Evolutionary conservation across 2,797 vertebrate genomes (phyloP), one percentile per base, ranked within the genome.

Genomic region (Gymnoscopelus braueri): DNA sequence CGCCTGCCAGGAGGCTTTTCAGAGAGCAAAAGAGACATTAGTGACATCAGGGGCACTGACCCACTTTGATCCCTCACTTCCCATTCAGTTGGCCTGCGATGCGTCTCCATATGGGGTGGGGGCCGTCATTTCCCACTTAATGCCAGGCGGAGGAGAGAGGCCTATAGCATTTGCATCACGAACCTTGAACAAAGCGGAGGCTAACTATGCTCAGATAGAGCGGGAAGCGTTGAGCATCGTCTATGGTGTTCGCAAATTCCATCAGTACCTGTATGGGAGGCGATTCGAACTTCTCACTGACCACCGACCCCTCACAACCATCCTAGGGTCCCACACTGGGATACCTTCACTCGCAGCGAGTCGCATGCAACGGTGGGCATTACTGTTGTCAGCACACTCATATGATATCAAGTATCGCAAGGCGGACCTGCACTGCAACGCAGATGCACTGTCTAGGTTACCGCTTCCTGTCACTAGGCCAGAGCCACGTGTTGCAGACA

Each of bases 321-420:
- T 73, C 23, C 48, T 74, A 0, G 51, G 72, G 1, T 60, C 53
- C 0, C 8, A 67, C 12, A 59, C 48, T 0, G 70, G 35, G 0
- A 69, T 73, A 12, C 58, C 58, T 13, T 66, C 53, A 2, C 14
- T 74, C 0, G 63, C 72, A 7, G 64, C 51, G 0, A 15, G 10
- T 0, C 0, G 19, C 0, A 7, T 79, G 11, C 69, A 75, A 9
- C 6, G 58, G 0, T 72, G 73, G 74, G 50, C 59, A 0, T 14
- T 81, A 57, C 14, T 81, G 10, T 65, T 75, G 11, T 71, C 60
- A 3, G 64, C 26, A 3, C 69, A 80, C 4, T 12, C 23, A 1
- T 69, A 75, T n/a, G 65, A 72, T 57, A 69, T 72, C 12, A 70
- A 69, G 14, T 72, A 72, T 52, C 4, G 12, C 0, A 72, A 58